A percentile compares a stretch with the other conserved stretches of the same genome.
These are phyloP conservation scores for Toxonevra muliebris DNA, from an alignment of 2,888 invertebrate species.

Conservation along the genomic window DNA sequence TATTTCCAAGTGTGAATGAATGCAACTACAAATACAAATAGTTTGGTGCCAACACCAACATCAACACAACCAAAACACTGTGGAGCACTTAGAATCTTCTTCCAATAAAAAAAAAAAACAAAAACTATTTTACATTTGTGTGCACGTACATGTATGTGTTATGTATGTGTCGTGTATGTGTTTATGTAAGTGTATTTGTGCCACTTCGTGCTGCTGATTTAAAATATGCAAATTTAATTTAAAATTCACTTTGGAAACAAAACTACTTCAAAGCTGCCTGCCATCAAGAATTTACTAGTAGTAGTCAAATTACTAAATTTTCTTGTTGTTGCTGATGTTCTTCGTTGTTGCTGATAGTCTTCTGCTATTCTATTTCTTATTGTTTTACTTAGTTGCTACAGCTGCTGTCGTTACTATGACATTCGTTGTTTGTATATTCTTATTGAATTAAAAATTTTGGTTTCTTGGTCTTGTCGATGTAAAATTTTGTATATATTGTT, in stretches of 20 bases:
- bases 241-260: constrained; percentile 17
- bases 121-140: not conserved
- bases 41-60: too few relatives aligned
- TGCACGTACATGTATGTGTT: too few relatives aligned
- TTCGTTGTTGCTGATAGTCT: not conserved
- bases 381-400: not conserved
- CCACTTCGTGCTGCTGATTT: constrained; percentile 6
- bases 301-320: not conserved
- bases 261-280: not conserved
- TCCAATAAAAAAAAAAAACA: not conserved
- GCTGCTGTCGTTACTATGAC: not conserved
- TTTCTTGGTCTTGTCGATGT: too few relatives aligned
- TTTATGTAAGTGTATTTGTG: not conserved
- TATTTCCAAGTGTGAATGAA: too few relatives aligned
- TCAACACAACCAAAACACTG: too few relatives aligned
- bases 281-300: not conserved
- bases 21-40: too few relatives aligned
- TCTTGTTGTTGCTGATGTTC: constrained; percentile 3
- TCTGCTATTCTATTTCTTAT: too few relatives aligned
- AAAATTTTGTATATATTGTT: not conserved
- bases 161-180: not conserved
- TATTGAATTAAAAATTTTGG: too few relatives aligned
- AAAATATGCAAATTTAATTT: constrained; percentile 32
- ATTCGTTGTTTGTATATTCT: too few relatives aligned
- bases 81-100: not conserved